phyloP scores from a whole-genome alignment of 2,888 invertebrate genomes.

The Agrotis segetum region DNA sequence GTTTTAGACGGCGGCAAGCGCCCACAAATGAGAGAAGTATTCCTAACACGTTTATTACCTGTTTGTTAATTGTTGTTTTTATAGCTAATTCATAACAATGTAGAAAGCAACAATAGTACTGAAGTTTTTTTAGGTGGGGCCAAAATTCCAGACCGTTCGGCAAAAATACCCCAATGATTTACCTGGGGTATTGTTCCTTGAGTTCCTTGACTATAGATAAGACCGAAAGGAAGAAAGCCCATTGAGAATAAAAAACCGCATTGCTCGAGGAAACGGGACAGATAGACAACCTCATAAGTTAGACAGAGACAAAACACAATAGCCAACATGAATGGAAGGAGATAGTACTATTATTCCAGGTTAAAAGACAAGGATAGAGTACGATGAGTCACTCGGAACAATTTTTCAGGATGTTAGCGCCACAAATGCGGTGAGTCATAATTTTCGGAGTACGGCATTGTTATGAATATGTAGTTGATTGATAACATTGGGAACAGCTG shows the following conservation, averaged over 20 bases:
- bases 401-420: constrained; percentile 48
- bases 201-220: constrained; percentile 54
- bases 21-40: not conserved
- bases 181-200: not conserved
- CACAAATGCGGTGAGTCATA: constrained; percentile 52
- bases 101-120: not conserved
- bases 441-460: constrained; percentile 20
- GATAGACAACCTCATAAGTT: not conserved
- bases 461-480: constrained; percentile 11
- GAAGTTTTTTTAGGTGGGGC: not conserved
- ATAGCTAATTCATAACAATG: not conserved
- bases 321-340: constrained; percentile 26
- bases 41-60: not conserved
- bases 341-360: constrained; percentile 29
- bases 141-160: not conserved
- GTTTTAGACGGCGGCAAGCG: not conserved
- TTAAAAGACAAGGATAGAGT: constrained; percentile 52
- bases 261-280: constrained; percentile 50
- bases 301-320: constrained; percentile 31
- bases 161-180: not conserved
- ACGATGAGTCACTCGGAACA: constrained; percentile 54
- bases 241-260: constrained; percentile 51
- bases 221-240: constrained; percentile 45
- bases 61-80: not conserved
- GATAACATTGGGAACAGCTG: not conserved